Base-by-base conservation (phyloP, 1,140 invertebrate genomes). In the Mizuhopecten yessoensis region DNA sequence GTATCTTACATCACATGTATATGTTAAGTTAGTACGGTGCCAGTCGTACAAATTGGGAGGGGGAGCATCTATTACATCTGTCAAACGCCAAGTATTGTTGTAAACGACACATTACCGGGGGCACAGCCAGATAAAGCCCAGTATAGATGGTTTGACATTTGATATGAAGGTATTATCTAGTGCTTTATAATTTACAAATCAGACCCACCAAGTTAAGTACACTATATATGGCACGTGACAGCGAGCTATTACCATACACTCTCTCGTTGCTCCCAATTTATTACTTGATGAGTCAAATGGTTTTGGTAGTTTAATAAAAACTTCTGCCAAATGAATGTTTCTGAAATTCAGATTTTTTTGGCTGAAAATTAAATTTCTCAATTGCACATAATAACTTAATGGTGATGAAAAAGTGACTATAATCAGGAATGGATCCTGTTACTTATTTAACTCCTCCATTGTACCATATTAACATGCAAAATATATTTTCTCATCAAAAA, bases 131-230 rank as follows among this genome's bases (percentile, higher is more conserved):
- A 75, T 75, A 75, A 75, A 75, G 23, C 20, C 57, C 5, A 7
- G 23, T n/a, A 1, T 75, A 75, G 7, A 7, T 5, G 57, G 23
- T 7, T 23, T 75, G 57, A 75, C 57, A 75, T 75, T 75, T 29
- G 57, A 75, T 75, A 75, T n/a, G n/a, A 75, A 75, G 2, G 57
- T 75, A 75, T 75, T 75, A 75, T 29, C 3, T n/a, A 13, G 57
- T 75, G 57, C 57, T 75, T 75, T 75, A 75, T 75, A 75, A 75
- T 75, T 75, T 29, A 75, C 17, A 75, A 75, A 75, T 75, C 57
- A 75, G 3, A 75, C 57, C n/a, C 23, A 29, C 5, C 11, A 75
- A n/a, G 23, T 75, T n/a, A 75, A 5, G 57, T 75, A 75, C 57
- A 49, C 45, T 20, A 1, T 49, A 23, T 9, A 29, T 75, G 57